Evolutionary conservation across 2,888 invertebrate genomes (phyloP).

Genomic region (Cloeon dipterum): DNA sequence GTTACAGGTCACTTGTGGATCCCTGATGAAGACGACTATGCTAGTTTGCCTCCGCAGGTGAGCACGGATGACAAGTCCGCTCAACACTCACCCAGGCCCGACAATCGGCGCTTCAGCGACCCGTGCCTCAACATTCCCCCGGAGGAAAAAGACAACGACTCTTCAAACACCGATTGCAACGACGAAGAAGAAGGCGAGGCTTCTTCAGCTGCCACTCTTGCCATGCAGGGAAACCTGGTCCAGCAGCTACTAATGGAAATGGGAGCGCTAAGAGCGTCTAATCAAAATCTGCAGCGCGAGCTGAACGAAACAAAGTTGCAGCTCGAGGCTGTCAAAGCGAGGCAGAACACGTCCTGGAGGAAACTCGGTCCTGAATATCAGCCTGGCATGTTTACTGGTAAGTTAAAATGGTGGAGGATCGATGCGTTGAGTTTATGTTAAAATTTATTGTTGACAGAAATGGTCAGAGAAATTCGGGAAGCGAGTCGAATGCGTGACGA

Average conservation of each 20-base stretch:
- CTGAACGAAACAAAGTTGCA: constrained; percentile 48
- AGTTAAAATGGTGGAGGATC: no score
- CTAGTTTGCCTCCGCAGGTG: constrained; percentile 46
- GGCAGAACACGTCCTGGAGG: constrained; percentile 27
- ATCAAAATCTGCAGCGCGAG: constrained; percentile 50
- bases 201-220: constrained; percentile 19
- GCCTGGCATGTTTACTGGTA: constrained; percentile 33
- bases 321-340: constrained; percentile 29
- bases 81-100: constrained; percentile 26
- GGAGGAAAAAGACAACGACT: background rate
- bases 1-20: background rate
- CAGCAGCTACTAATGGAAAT: constrained; percentile 50
- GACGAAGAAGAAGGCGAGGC: constrained; percentile 24
- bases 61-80: constrained; percentile 21
- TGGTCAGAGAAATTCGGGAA: constrained; percentile 48
- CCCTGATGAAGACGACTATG: constrained; percentile 21
- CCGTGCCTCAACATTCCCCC: constrained; percentile 25
- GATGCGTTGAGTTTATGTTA: background rate
- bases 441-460: constrained; percentile 22
- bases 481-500: constrained; percentile 48
- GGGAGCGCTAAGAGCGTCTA: constrained; percentile 39
- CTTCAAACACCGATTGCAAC: no score
- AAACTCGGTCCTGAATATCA: constrained; percentile 29
- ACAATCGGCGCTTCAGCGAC: constrained; percentile 39
- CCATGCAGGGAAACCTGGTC: constrained; percentile 27